Evolutionary conservation across 2,113 vertebrate species (phyloP), one percentile per base, ranked within the genome.

Genomic region (Sula dactylatra): DNA sequence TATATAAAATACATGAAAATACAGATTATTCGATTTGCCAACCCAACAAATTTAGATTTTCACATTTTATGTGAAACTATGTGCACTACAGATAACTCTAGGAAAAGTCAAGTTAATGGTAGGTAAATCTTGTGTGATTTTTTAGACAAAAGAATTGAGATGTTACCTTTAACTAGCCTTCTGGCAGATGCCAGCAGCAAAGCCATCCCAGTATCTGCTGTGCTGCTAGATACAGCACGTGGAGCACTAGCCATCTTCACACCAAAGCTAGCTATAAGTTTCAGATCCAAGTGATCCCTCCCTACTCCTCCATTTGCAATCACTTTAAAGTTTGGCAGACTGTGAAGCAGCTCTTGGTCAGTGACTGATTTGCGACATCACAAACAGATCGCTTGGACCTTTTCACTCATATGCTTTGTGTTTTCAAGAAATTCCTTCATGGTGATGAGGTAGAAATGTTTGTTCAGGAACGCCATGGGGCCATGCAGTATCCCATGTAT

Each of bases 161-260:
- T 36, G 19, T 96, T 97, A 98, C 98, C 98, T 97, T 98, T 96
- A 21, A 98, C 11, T 3, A 99, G 58, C 52, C 95, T 98, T 56
- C 97, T 96, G n/a, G 98, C 98, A 6, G 98, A 98, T 7, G 98
- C 98, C 80, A 99, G 95, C 38, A 99, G 95, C 62, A 99, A 94
- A 74, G 93, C 98, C 98, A 98, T 98, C 27, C 94, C 98, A 11
- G 97, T 80, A 22, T 98, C 98, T 20, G 98, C 98, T 4, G 98
- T 98, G 93, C 96, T 90, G n/a, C 34, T 95, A 64, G 95, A 97
- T 49, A 99, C 98, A 27, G 98, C 97, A 5, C 7, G 34, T 0
- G 98, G 98, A 4, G 97, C 97, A 91, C 98, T 98, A 94, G 98
- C 84, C 73, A 98, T 97, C 94, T 97, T 98, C 86, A 98, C 95